Evolutionary conservation across 2,888 invertebrate genomes (phyloP), one percentile per base, ranked within the genome.

Genomic region (Nephrotoma appendiculata): DNA sequence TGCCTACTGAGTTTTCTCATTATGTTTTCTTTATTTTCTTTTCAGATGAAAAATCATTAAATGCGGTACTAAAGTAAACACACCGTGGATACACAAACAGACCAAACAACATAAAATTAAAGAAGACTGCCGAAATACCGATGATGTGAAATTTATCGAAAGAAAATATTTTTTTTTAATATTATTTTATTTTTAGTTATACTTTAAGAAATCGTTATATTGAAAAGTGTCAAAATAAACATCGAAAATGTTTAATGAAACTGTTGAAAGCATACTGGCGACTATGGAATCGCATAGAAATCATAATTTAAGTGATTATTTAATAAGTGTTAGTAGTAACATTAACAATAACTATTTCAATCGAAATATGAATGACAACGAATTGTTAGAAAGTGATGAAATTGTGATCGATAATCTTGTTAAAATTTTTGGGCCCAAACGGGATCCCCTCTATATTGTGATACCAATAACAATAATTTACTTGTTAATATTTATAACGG

Each of bases 401-500:
- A 84, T 84, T 83, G 31, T 83, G 41, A 41, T 83, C 12, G 42
- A 85, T 45, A 87, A 87, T 48, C 11, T 87, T 41, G 48, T 41
- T 4, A 87, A 87, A 9, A 31, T 71, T n/a, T 86, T 87, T 42
- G 88, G 88, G 2, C 92, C 93, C 0, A 92, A 91, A 88, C 90
- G 93, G 85, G 94, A 95, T 89, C 91, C 94, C 0, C 90, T 95
- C 3, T 93, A 92, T 88, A 93, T 96, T 48, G 94, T 96, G 3
- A 90, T 96, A 87, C 95, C 96, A 0, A 94, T 96, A 88, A 96
- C 96, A 1, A 91, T 95, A n/a, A 92, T 96, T 87, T 97, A 97
- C 90, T 91, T 93, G 0, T 88, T 95, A n/a, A 96, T 97, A 89
- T 96, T 97, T 89, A 90, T 97, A 9, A 95, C 94, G 6, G 97